These are phyloP conservation scores for Tiaroga cobitis DNA, from an alignment of 2,797 vertebrate species.

Conservation along the genomic window DNA sequence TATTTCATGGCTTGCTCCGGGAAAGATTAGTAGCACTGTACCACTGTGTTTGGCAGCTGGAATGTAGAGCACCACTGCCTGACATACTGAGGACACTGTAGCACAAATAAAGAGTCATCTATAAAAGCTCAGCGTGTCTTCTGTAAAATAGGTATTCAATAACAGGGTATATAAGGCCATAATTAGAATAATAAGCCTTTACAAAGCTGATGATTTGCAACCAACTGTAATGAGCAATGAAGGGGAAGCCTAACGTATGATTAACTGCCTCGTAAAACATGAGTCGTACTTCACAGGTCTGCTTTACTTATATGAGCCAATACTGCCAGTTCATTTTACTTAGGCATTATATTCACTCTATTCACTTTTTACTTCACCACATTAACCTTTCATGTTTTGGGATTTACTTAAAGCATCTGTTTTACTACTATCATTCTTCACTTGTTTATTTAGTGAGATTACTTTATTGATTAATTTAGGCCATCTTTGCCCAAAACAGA, in stretches of 20 bases:
- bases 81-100: slow-evolving; percentile 39
- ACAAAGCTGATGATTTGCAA: slow-evolving; percentile 45
- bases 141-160: slow-evolving; percentile 40
- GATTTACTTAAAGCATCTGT: background rate
- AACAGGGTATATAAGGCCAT: slow-evolving; percentile 34
- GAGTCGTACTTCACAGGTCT: slow-evolving; percentile 22
- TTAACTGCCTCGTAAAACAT: slow-evolving; percentile 44
- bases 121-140: slow-evolving; percentile 39
- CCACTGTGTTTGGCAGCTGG: slow-evolving; percentile 49
- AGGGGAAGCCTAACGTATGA: slow-evolving; percentile 45
- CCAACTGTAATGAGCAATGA: slow-evolving; percentile 50
- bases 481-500: too few relatives aligned
- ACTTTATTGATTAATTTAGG: background rate
- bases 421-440: background rate
- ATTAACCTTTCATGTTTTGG: slow-evolving; percentile 4
- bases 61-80: slow-evolving; percentile 25
- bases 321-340: slow-evolving; percentile 4
- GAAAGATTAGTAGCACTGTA: slow-evolving; percentile 53
- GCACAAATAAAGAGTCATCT: slow-evolving; percentile 44
- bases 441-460: background rate
- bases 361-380: background rate
- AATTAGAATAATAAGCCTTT: slow-evolving; percentile 47
- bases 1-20: slow-evolving; percentile 49
- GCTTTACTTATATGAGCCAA: slow-evolving; percentile 17
- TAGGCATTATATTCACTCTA: background rate